Percentiles rank a stretch among this genome's conserved stretches.
phyloP scores from a whole-genome alignment of 1,140 invertebrate genomes.

The Papilio dardanus region DNA sequence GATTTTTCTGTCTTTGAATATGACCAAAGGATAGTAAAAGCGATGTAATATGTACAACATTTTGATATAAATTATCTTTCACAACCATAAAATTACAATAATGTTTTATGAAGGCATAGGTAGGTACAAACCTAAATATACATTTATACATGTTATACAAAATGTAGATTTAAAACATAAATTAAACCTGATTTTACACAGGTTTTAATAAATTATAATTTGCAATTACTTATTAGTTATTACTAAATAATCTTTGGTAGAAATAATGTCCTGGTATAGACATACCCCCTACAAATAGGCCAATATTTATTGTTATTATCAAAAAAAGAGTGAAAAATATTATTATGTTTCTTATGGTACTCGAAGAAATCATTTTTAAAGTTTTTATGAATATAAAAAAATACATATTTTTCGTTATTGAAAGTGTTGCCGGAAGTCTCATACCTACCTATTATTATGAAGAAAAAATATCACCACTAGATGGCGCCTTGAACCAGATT shows the following conservation, averaged over 20 bases:
- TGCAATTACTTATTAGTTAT: conserved; percentile 1
- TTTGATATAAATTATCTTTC: conserved; percentile 61
- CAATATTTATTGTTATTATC: neutral
- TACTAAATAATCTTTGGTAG: neutral
- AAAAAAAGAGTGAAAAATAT: neutral
- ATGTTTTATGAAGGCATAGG: conserved; percentile 35
- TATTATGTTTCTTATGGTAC: neutral
- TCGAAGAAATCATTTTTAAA: neutral
- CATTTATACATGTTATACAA: conserved; percentile 6
- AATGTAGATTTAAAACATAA: neutral
- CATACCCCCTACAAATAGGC: no score
- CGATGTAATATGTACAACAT: conserved; percentile 49
- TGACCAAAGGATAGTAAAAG: conserved; percentile 39
- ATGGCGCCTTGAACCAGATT: neutral
- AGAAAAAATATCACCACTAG: neutral
- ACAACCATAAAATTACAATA: conserved; percentile 71
- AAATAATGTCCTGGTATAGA: neutral
- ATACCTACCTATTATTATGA: conserved; percentile 1
- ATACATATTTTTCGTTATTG: neutral
- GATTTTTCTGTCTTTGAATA: conserved; percentile 20
- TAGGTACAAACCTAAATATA: conserved; percentile 18
- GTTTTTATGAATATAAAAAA: neutral
- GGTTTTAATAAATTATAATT: neutral
- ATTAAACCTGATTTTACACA: neutral
- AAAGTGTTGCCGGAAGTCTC: neutral